phyloP scores from a whole-genome alignment of 1,140 invertebrate genomes.

The Hycleus cichorii region DNA sequence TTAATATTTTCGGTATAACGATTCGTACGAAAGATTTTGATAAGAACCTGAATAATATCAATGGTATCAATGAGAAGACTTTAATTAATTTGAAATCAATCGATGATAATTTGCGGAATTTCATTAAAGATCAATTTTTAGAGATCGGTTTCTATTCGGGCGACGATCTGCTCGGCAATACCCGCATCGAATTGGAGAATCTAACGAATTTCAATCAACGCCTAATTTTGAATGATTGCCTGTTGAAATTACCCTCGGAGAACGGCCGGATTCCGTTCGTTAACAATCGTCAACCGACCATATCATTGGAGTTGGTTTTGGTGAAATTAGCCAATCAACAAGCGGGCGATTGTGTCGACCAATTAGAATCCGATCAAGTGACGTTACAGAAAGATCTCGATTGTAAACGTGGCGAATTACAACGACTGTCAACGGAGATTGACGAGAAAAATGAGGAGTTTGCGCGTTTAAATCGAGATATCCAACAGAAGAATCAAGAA shows the following conservation, averaged over 20 bases:
- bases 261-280: slow-evolving; percentile 23
- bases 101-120: slow-evolving; percentile 22
- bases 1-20: slow-evolving; percentile 33
- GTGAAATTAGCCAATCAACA: not conserved
- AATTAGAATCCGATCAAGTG: too few species aligned
- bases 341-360: slow-evolving; percentile 26
- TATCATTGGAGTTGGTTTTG: slow-evolving; percentile 3
- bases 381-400: too few species aligned
- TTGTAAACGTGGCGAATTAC: too few species aligned
- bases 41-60: slow-evolving; percentile 25
- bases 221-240: slow-evolving; percentile 10
- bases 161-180: slow-evolving; percentile 24
- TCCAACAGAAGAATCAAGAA: too few species aligned
- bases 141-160: slow-evolving; percentile 29
- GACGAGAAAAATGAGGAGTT: too few species aligned
- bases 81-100: slow-evolving; percentile 31
- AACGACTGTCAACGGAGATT: too few species aligned
- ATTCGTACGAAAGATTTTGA: slow-evolving; percentile 36
- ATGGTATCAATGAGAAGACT: slow-evolving; percentile 33
- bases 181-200: slow-evolving; percentile 24
- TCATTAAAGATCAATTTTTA: slow-evolving; percentile 29
- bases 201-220: slow-evolving; percentile 8
- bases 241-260: slow-evolving; percentile 26
- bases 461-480: too few species aligned
- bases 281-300: slow-evolving; percentile 8